Conservation (phyloP, 2,888 invertebrate genomes). For the Chironomus riparius region DNA sequence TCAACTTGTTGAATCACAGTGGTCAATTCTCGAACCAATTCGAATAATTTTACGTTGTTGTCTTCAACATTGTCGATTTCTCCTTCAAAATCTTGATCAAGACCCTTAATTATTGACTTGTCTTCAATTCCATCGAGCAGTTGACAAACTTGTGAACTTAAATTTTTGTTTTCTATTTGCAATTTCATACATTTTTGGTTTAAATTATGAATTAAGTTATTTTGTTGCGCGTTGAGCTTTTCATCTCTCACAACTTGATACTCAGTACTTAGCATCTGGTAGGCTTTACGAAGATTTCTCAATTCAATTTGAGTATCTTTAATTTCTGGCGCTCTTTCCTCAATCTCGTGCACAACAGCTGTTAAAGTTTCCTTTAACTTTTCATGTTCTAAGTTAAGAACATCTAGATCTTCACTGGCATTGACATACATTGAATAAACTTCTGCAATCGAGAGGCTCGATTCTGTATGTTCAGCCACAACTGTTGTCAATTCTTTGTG, state of each 20-base stretch:
- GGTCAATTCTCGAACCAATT: no score
- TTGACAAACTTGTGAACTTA: no score
- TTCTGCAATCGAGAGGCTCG: slow-evolving; percentile 78
- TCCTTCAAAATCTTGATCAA: no score
- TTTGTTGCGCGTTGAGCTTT: no score
- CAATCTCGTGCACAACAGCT: slow-evolving; percentile 73
- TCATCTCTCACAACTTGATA: no score
- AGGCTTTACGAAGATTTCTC: slow-evolving; percentile 68
- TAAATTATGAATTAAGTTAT: no score
- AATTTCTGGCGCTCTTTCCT: slow-evolving; percentile 78
- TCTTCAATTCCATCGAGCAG: no score
- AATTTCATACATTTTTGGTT: no score
- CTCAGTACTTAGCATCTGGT: slow-evolving; percentile 61
- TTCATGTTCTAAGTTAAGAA: slow-evolving; percentile 72
- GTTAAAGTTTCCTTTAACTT: slow-evolving; percentile 71
- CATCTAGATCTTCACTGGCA: slow-evolving; percentile 61
- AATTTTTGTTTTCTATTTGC: slow-evolving; percentile 35
- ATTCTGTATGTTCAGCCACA: slow-evolving; percentile 66
- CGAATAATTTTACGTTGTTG: no score
- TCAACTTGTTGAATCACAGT: no score
- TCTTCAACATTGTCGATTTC: no score
- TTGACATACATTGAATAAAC: slow-evolving; percentile 81
- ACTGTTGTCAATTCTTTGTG: slow-evolving; percentile 68
- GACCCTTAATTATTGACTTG: no score
- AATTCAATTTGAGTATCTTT: slow-evolving; percentile 68